Percentiles rank a stretch among this genome's conserved stretches.
Conservation (phyloP, 2,888 invertebrate species). For the Synergus japonicus region DNA sequence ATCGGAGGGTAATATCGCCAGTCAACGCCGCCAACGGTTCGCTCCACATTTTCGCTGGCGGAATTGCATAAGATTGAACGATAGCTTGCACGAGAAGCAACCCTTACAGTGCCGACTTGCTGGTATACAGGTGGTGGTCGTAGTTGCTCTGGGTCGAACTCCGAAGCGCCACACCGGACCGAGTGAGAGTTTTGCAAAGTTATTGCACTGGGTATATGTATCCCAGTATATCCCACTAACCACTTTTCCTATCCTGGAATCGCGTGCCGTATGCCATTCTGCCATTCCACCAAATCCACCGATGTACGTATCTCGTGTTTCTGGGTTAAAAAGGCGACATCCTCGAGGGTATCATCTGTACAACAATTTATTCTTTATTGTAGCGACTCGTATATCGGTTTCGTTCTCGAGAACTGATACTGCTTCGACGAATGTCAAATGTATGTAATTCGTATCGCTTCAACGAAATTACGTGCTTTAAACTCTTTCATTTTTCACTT, state of each 20-base stretch:
- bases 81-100: conserved; percentile 68
- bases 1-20: conserved; percentile 62
- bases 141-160: conserved; percentile 35
- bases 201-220: conserved; percentile 56
- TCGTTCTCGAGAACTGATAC: neutral
- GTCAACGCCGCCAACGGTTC: conserved; percentile 56
- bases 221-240: conserved; percentile 27
- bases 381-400: neutral
- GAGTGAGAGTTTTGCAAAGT: conserved; percentile 64
- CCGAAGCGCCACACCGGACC: conserved; percentile 42
- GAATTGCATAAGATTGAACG: conserved; percentile 73
- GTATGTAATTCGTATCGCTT: neutral
- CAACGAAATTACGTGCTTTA: neutral
- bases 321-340: conserved; percentile 27
- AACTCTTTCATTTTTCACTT: neutral
- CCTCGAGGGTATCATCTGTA: conserved; percentile 23
- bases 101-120: conserved; percentile 26
- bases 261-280: conserved; percentile 62
- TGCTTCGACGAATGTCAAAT: neutral
- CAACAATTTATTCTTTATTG: conserved; percentile 22
- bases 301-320: conserved; percentile 27
- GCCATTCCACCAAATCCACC: conserved; percentile 35
- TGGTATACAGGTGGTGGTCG: conserved; percentile 40
- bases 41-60: conserved; percentile 70
- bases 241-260: conserved; percentile 55